Conservation (phyloP, 1,140 invertebrate genomes). For the Drosophila micromelanica region DNA sequence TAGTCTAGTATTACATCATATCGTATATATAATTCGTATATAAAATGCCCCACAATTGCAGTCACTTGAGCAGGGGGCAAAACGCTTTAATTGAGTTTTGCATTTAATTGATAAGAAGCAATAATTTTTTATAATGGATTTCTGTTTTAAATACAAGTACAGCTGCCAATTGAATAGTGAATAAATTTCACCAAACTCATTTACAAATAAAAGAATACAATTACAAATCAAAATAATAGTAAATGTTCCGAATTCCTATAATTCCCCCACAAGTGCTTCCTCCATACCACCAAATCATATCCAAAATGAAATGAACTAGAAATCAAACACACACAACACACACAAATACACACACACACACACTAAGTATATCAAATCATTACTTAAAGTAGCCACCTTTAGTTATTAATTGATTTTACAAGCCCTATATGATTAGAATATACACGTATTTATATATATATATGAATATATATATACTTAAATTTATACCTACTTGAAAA, state of each 20-base stretch:
- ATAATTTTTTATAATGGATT: slow-evolving; percentile 24
- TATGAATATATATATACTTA: slow-evolving; percentile 39
- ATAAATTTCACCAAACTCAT: slow-evolving; percentile 8
- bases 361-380: slow-evolving; percentile 66
- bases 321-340: slow-evolving; percentile 30
- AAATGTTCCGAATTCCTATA: slow-evolving; percentile 61
- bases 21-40: slow-evolving; percentile 27
- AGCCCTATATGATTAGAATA: slow-evolving; percentile 54
- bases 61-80: slow-evolving; percentile 33
- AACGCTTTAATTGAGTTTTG: slow-evolving; percentile 32
- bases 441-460: slow-evolving; percentile 45
- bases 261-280: slow-evolving; percentile 73
- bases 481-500: slow-evolving; percentile 48
- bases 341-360: slow-evolving; percentile 1
- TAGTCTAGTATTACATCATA: slow-evolving; percentile 46
- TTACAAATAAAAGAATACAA: slow-evolving; percentile 26
- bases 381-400: slow-evolving; percentile 71
- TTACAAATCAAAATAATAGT: slow-evolving; percentile 51
- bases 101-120: slow-evolving; percentile 42
- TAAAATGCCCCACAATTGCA: slow-evolving; percentile 3
- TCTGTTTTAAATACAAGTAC: slow-evolving; percentile 9
- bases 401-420: slow-evolving; percentile 72
- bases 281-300: slow-evolving; percentile 57
- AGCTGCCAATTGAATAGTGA: slow-evolving; percentile 62
- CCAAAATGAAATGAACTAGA: slow-evolving; percentile 25